Evolutionary conservation across 35 echinoderm and acorn worm species (phyloP).

Genomic region (Strongylocentrotus purpuratus): DNA sequence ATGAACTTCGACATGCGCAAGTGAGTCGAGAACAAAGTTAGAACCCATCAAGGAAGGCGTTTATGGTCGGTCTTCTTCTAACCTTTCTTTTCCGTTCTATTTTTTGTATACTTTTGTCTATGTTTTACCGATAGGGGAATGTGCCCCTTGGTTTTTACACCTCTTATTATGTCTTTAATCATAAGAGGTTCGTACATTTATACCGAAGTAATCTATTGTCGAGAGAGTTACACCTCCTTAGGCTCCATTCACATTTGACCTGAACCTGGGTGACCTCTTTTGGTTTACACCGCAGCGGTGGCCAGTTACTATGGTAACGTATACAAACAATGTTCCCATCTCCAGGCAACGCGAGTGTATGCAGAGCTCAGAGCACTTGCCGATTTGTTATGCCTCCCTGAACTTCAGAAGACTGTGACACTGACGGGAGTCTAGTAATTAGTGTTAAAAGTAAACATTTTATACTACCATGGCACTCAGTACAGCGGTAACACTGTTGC

Average conservation of each 20-base stretch:
- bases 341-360: neutral
- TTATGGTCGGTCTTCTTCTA: neutral
- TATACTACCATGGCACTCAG: no score
- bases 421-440: no score
- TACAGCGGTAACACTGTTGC: no score
- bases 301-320: neutral
- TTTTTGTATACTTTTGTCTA: neutral
- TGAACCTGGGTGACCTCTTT: neutral
- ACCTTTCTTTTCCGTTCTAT: neutral
- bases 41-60: neutral
- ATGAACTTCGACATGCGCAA: neutral
- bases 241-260: neutral
- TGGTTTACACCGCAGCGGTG: neutral
- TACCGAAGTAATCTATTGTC: neutral
- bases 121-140: neutral
- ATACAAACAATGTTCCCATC: neutral
- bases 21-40: neutral
- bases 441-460: no score
- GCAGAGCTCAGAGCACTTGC: neutral
- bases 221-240: neutral
- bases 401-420: neutral
- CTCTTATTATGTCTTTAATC: no score
- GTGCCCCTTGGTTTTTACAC: neutral
- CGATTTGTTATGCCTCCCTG: neutral
- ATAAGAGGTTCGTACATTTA: neutral